A percentile compares a stretch with the other conserved stretches of the same genome.
Evolutionary conservation across 1,140 invertebrate genomes (phyloP).

Genomic region (Caerostris extrusa): DNA sequence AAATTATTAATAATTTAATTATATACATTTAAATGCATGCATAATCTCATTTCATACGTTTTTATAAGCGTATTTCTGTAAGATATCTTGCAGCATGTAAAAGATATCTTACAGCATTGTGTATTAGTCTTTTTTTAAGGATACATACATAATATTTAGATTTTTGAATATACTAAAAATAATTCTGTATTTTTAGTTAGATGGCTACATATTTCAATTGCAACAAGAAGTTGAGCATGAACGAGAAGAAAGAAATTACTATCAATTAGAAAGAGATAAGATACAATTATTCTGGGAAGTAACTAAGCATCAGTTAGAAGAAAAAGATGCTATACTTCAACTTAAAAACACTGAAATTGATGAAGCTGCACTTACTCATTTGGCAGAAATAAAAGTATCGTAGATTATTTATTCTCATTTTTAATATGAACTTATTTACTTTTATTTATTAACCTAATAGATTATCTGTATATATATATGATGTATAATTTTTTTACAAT

Average conservation of each 20-base stretch:
- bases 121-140: neutral
- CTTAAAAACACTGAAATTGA: slow-evolving; percentile 93
- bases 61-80: neutral
- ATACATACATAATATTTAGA: neutral
- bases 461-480: no score
- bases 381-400: slow-evolving; percentile 89
- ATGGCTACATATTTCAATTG: slow-evolving; percentile 92
- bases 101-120: neutral
- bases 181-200: slow-evolving; percentile 83
- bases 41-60: neutral
- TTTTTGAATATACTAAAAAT: neutral
- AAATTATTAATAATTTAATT: neutral
- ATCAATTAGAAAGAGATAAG: slow-evolving; percentile 96
- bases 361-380: slow-evolving; percentile 91
- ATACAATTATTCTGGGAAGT: slow-evolving; percentile 97
- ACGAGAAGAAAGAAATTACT: slow-evolving; percentile 96
- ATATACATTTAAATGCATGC: neutral
- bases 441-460: no score
- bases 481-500: no score
- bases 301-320: slow-evolving; percentile 90
- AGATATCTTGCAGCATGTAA: neutral
- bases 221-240: slow-evolving; percentile 95
- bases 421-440: no score
- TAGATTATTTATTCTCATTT: no score
- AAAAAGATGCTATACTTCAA: slow-evolving; percentile 87